Base-by-base conservation (phyloP, 2,888 invertebrate genomes). In the Xylophagus ater region DNA sequence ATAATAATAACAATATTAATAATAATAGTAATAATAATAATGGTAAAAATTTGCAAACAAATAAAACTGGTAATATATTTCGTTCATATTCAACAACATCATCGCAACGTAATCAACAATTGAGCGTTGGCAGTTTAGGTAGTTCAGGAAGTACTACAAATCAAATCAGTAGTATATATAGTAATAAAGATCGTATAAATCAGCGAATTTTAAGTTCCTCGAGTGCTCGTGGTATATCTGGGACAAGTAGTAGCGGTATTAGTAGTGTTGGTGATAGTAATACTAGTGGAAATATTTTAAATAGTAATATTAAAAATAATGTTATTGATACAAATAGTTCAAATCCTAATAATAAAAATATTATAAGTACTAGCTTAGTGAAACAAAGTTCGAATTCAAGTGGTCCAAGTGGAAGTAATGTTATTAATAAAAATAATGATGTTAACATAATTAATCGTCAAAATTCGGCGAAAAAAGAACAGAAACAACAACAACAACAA, bases 161-260 rank as follows among this genome's bases (percentile, higher is more conserved):
- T n/a, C n/a, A n/a, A n/a, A n/a, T n/a, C n/a, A n/a, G n/a, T n/a
- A n/a, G n/a, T n/a, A n/a, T n/a, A n/a, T n/a, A n/a, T n/a, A 37
- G 21, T 21, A 42, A 38, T 26, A 47, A 50, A 20, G 47, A 50
- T 42, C 47, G 46, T 31, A 33, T 46, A 12, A 46, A 47, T 43
- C 24, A 42, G 29, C 47, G 42, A 42, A 50, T 45, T 43, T 42
- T 44, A 38, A 44, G 47, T 50, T 49, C 49, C 45, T 50, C 46
- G 40, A 49, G 41, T 47, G 47, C 45, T 37, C 45, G 41, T 5
- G 37, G 37, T 20, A 30, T 33, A 14, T 29, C 41, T 17, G 44
- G 44, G 23, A 34, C 39, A 34, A 42, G 25, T 42, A 43, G 41
- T 47, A 43, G 38, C 43, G 32, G 37, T 43, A 34, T 40, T 32